Percentiles rank a stretch among this genome's conserved stretches.
phyloP scores from a whole-genome alignment of 1,140 invertebrate species.

The Neodiprion virginianus region DNA sequence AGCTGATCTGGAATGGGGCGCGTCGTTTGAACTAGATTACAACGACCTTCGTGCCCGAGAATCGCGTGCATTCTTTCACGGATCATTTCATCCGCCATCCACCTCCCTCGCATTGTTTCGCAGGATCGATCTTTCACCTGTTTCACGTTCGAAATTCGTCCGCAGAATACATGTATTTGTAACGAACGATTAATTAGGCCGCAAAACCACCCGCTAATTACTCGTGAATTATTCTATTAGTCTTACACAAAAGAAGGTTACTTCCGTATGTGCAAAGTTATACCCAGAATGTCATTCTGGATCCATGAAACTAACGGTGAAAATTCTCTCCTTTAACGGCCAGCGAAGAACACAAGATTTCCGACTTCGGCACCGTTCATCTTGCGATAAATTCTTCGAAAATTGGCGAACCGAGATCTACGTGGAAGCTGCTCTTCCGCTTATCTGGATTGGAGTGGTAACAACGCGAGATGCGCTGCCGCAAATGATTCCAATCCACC shows the following conservation, averaged over 20 bases:
- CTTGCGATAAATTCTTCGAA: neutral
- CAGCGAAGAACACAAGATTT: too few species aligned
- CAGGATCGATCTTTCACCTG: neutral
- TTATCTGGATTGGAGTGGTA: too few species aligned
- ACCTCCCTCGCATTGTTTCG: neutral
- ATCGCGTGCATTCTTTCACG: slow-evolving; percentile 2
- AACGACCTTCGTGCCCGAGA: neutral
- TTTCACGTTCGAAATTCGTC: neutral
- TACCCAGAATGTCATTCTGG: too few species aligned
- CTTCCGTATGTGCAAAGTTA: too few species aligned
- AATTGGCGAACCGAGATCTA: neutral
- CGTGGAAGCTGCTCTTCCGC: neutral
- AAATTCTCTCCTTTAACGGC: too few species aligned
- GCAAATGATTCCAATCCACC: too few species aligned
- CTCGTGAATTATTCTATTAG: too few species aligned
- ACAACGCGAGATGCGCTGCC: too few species aligned
- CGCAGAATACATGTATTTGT: neutral
- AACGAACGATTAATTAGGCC: neutral
- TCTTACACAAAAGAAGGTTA: too few species aligned
- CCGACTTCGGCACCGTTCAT: too few species aligned
- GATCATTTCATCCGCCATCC: neutral
- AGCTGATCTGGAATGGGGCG: neutral
- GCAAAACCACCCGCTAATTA: neutral
- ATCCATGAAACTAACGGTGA: too few species aligned
- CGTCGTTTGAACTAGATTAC: neutral